Evolutionary conservation across 2,888 invertebrate genomes (phyloP).

Genomic region (Girardia tigrina): DNA sequence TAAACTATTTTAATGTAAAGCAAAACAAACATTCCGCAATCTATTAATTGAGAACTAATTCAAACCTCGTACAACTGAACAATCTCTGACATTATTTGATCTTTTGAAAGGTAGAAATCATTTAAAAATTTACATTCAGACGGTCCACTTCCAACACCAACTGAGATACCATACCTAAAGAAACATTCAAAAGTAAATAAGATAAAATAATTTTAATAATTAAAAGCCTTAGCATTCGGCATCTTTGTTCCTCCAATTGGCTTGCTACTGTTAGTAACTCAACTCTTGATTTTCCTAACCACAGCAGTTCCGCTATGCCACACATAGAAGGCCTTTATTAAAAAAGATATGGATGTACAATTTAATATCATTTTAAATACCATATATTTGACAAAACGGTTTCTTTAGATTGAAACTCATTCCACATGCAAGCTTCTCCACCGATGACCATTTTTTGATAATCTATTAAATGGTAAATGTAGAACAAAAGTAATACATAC

Average conservation of each 20-base stretch:
- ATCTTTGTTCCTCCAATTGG: constrained; percentile 62
- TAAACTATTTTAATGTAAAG: too few relatives aligned
- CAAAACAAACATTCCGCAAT: too few relatives aligned
- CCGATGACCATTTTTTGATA: constrained; percentile 57
- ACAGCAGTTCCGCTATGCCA: constrained; percentile 71
- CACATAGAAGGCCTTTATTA: constrained; percentile 61
- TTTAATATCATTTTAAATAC: constrained; percentile 28
- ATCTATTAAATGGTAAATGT: not conserved
- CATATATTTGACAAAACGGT: constrained; percentile 24
- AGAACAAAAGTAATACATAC: not conserved
- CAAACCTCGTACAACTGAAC: too few relatives aligned
- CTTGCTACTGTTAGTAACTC: constrained; percentile 52
- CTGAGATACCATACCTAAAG: not conserved
- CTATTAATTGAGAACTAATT: too few relatives aligned
- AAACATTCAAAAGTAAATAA: too few relatives aligned
- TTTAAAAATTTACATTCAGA: not conserved
- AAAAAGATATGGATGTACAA: not conserved
- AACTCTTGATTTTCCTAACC: constrained; percentile 53
- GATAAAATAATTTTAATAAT: not conserved
- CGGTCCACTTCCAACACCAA: constrained; percentile 17
- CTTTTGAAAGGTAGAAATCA: too few relatives aligned
- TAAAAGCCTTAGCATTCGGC: constrained; percentile 57
- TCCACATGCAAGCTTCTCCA: constrained; percentile 84
- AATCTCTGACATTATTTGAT: too few relatives aligned
- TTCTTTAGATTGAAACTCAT: constrained; percentile 58